phyloP scores from a whole-genome alignment of 2,888 invertebrate genomes.

The Odontocolon sp. region DNA sequence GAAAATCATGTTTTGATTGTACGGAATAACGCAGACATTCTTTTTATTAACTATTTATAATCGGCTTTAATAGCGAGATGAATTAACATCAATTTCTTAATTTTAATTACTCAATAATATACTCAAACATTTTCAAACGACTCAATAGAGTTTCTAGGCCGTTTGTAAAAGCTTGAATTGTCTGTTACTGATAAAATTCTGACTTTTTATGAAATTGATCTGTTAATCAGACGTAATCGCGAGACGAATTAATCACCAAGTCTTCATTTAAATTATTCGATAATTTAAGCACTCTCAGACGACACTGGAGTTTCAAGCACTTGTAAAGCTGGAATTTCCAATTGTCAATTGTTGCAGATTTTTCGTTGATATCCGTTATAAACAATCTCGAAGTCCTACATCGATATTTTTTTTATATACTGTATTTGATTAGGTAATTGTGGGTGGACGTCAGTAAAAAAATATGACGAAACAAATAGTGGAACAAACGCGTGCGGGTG shows the following conservation, averaged over 20 bases:
- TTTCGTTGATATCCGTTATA: too few species aligned
- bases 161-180: background rate
- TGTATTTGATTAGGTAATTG: slow-evolving; percentile 20
- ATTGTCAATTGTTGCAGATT: too few species aligned
- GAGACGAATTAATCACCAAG: slow-evolving; percentile 1
- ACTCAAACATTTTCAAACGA: background rate
- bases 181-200: too few species aligned
- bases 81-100: background rate
- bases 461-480: slow-evolving; percentile 39
- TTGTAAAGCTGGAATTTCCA: background rate
- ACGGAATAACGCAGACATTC: background rate
- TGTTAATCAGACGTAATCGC: too few species aligned
- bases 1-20: background rate
- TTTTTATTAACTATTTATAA: background rate
- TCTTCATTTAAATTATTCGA: background rate
- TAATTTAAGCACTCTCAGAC: background rate
- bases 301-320: background rate
- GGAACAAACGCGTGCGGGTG: slow-evolving; percentile 19
- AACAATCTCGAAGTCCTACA: too few species aligned
- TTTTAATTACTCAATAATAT: background rate
- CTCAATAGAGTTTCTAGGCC: background rate
- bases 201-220: too few species aligned
- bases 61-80: background rate
- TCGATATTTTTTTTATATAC: background rate
- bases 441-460: slow-evolving; percentile 18